phyloP scores from a whole-genome alignment of 2,113 vertebrate species.

The Aphelocoma coerulescens region DNA sequence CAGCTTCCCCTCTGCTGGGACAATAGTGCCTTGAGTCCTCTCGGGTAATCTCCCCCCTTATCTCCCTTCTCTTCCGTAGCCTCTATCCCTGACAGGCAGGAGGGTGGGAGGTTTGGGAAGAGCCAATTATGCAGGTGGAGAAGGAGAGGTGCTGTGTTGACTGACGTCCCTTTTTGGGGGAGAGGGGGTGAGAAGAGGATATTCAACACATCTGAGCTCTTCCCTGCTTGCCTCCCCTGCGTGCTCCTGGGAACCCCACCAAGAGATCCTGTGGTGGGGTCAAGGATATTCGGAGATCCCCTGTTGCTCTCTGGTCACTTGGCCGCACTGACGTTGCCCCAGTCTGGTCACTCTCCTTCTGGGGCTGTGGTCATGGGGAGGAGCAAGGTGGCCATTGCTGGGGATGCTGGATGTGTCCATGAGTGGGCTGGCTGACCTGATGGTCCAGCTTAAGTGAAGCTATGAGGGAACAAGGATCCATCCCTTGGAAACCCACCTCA shows the following conservation, averaged over 20 bases:
- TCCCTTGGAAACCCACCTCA: background rate
- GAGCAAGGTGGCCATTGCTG: background rate
- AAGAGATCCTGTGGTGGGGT: background rate
- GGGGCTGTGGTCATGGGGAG: background rate
- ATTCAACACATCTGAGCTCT: accelerated
- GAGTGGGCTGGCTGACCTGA: background rate
- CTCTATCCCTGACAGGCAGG: background rate
- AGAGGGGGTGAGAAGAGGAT: background rate
- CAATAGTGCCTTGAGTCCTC: slow-evolving; percentile 26
- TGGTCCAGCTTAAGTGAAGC: background rate
- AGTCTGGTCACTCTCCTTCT: background rate
- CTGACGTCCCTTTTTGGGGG: accelerated
- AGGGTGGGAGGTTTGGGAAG: slow-evolving; percentile 1
- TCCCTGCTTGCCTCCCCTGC: background rate
- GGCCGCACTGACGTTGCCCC: background rate
- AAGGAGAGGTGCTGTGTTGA: background rate
- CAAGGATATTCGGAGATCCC: accelerated
- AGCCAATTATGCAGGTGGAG: background rate
- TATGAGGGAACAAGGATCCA: background rate
- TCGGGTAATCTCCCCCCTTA: slow-evolving; percentile 20
- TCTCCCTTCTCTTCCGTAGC: slow-evolving; percentile 19
- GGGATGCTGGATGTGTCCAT: background rate
- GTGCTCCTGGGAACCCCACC: accelerated
- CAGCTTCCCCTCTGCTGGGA: background rate
- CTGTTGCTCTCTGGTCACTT: background rate